Base-by-base conservation (phyloP, 2,888 invertebrate genomes). In the Dasysyrphus tricinctus region DNA sequence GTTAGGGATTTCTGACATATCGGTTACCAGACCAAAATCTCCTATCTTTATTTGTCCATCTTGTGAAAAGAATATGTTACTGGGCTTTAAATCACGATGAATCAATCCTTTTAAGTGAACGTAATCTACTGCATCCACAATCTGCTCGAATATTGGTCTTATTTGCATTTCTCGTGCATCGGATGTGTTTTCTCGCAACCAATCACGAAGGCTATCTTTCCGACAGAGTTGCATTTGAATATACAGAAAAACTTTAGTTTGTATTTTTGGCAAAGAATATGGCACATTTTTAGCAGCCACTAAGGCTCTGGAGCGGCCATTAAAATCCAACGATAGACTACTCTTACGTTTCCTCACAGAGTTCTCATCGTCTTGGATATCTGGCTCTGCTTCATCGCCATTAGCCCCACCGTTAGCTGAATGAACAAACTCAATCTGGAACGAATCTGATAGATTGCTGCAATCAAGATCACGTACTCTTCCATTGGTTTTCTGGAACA, bases 221-320 rank as follows among this genome's bases (percentile, higher is more conserved):
- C 95, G 95, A 90, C 99, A 99, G 85, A 99, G 93, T 93, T 99
- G 98, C 99, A 99, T 99, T 93, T 99, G 99, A 91, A 99, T 99
- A 91, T 98, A 99, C 16, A 99, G 94, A 92, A 96, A 97, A 91
- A 96, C 95, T 90, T 94, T 94, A 9, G 93, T 91, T 63, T 90
- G 90, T 61, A 88, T 88, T 37, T 88, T 90, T 16, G 82, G 57
- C 56, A 90, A 90, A 12, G 89, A 88, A 51, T 81, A 84, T 3
- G 81, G 65, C 11, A 44, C 29, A 37, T 59, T 69, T 57, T 56
- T 79, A 0, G 74, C 56, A n/a, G 88, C 72, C 19, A 88, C 6
- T 14, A 86, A 37, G 8, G 88, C 84, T 24, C 80, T 88, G 6
- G 80, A 80, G 7, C 59, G 69, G 11, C 56, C 61, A 59, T 83